Conservation (phyloP, 2,113 vertebrate genomes). For the Halichoeres trimaculatus region DNA sequence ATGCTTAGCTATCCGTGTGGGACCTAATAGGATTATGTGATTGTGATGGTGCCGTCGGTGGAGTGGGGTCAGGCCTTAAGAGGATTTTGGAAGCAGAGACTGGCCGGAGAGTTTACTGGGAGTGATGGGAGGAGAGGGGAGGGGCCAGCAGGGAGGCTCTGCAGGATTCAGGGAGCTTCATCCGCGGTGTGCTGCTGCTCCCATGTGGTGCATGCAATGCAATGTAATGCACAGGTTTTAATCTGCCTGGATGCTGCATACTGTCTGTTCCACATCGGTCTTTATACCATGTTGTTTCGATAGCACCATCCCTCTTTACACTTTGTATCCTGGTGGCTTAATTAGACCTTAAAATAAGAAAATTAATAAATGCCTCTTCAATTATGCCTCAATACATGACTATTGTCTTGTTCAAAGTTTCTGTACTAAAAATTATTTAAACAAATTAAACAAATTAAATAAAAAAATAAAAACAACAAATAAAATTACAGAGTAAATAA, state of each 20-base stretch:
- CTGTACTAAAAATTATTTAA: no score
- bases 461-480: no score
- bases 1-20: conserved; percentile 13
- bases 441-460: no score
- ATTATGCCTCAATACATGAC: no score
- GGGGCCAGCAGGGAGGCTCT: conserved; percentile 5
- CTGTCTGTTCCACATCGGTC: not conserved
- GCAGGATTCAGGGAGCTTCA: conserved; percentile 9
- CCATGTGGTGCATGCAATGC: conserved; percentile 39
- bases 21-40: conserved; percentile 71
- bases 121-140: conserved; percentile 27
- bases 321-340: no score
- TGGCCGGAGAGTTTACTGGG: conserved; percentile 23
- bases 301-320: not conserved
- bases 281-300: not conserved
- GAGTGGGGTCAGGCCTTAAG: conserved; percentile 66
- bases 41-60: conserved; percentile 48
- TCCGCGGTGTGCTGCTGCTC: conserved; percentile 64
- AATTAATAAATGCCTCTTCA: no score
- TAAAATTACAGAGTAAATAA: no score
- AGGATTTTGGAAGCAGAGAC: conserved; percentile 59
- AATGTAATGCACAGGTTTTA: not conserved
- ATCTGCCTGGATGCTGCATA: not conserved
- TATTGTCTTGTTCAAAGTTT: no score
- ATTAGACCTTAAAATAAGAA: no score